phyloP scores from a whole-genome alignment of 2,888 invertebrate species.

The Gymnosoma rotundatum region DNA sequence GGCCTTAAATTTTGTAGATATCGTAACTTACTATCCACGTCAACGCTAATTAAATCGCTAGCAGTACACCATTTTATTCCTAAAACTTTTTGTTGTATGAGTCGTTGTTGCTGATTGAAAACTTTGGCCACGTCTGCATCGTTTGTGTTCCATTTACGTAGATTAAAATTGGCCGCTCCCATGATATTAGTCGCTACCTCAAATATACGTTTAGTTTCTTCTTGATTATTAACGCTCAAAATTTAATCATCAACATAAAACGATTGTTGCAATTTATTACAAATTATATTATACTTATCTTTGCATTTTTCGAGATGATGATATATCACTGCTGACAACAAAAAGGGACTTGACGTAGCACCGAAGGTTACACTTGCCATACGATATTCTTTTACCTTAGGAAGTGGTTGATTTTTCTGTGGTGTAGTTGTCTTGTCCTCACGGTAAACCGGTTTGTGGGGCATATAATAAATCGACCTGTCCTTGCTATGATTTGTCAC shows the following conservation, averaged over 20 bases:
- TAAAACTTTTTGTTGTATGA: slow-evolving; percentile 46
- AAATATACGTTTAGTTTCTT: slow-evolving; percentile 30
- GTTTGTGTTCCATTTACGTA: slow-evolving; percentile 68
- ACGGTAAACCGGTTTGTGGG: slow-evolving; percentile 55
- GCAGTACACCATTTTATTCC: slow-evolving; percentile 64
- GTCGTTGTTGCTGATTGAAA: not conserved
- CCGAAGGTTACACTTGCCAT: slow-evolving; percentile 69
- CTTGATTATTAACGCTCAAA: not conserved
- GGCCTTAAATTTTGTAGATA: slow-evolving; percentile 24
- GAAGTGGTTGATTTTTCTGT: slow-evolving; percentile 55
- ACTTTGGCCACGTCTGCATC: not conserved
- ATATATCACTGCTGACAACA: no score
- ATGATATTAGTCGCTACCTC: slow-evolving; percentile 54
- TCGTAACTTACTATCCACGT: slow-evolving; percentile 15
- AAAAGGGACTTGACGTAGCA: slow-evolving; percentile 48
- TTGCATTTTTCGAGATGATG: no score
- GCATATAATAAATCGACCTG: slow-evolving; percentile 36
- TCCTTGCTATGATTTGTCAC: not conserved
- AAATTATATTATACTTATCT: slow-evolving; percentile 63
- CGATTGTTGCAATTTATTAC: slow-evolving; percentile 32
- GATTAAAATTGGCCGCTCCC: slow-evolving; percentile 53
- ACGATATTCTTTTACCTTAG: slow-evolving; percentile 30
- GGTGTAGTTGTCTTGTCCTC: slow-evolving; percentile 54
- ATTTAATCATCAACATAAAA: slow-evolving; percentile 53
- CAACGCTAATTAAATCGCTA: slow-evolving; percentile 47